Evolutionary conservation across 2,113 vertebrate species (phyloP).

Genomic region (Poeciliopsis retropinna): DNA sequence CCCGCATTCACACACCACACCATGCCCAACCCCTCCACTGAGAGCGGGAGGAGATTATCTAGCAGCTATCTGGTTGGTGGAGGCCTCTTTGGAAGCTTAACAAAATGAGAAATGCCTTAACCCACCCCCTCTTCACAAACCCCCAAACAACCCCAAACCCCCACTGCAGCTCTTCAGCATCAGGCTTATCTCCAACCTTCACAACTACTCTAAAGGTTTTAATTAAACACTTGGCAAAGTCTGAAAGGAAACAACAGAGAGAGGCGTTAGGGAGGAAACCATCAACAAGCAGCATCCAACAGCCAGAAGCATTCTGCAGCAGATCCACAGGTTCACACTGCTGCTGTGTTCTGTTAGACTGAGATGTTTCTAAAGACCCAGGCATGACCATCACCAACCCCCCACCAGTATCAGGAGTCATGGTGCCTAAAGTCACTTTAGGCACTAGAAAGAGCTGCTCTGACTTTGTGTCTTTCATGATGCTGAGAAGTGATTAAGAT

Average conservation of each 20-base stretch:
- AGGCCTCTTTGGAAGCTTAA: slow-evolving; percentile 32
- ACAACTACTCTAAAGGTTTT: slow-evolving; percentile 60
- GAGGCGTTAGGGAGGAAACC: not conserved
- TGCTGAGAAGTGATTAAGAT: not conserved
- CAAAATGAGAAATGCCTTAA: slow-evolving; percentile 12
- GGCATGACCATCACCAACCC: not conserved
- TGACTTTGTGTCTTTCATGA: not conserved
- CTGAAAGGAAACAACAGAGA: not conserved
- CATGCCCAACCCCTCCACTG: slow-evolving; percentile 37
- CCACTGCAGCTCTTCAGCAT: slow-evolving; percentile 13
- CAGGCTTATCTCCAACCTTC: slow-evolving; percentile 60
- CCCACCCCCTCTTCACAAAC: slow-evolving; percentile 5
- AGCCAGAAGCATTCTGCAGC: not conserved
- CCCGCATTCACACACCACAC: not conserved
- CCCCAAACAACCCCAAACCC: slow-evolving; percentile 9
- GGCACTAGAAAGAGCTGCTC: not conserved
- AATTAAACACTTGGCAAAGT: slow-evolving; percentile 63
- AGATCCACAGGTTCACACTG: not conserved
- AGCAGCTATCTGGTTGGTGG: slow-evolving; percentile 48
- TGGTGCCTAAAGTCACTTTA: no score
- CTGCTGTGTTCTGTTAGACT: not conserved
- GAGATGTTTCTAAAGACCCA: not conserved
- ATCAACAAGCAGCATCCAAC: slow-evolving; percentile 8
- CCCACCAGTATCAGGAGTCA: not conserved
- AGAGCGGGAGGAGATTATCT: slow-evolving; percentile 48